Percentiles rank a stretch among this genome's conserved stretches.
Evolutionary conservation across 2,113 vertebrate genomes (phyloP).

Genomic region (Agapornis roseicollis): DNA sequence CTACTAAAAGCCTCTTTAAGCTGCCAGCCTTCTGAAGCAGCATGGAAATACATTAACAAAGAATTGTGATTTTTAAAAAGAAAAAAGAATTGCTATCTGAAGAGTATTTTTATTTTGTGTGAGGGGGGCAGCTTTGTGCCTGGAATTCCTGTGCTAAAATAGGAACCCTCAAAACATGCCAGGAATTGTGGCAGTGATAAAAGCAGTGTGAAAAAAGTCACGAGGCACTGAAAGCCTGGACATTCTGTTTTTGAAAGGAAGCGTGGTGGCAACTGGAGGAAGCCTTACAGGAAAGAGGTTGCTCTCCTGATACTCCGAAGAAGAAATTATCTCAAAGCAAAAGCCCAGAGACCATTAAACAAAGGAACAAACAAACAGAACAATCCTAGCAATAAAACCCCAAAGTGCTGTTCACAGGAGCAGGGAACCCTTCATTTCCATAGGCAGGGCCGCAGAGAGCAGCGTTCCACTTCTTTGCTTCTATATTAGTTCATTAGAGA

Average conservation of each 20-base stretch:
- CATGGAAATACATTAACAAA: neutral
- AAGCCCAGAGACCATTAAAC: neutral
- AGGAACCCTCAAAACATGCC: constrained; percentile 14
- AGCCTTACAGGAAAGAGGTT: constrained; percentile 42
- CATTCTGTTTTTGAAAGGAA: constrained; percentile 46
- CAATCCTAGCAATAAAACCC: neutral
- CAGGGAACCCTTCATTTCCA: neutral
- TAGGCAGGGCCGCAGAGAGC: neutral
- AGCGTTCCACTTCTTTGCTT: neutral
- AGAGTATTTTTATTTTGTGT: neutral
- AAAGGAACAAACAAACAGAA: constrained; percentile 15
- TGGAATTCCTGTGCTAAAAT: constrained; percentile 38
- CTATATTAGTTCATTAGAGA: neutral
- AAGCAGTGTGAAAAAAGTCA: neutral
- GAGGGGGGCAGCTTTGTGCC: neutral
- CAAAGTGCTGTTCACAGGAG: neutral
- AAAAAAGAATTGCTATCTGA: neutral
- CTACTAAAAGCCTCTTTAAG: constrained; percentile 4
- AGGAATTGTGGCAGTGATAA: constrained; percentile 12
- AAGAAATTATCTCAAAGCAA: neutral
- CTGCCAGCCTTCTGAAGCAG: neutral
- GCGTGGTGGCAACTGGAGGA: constrained; percentile 4
- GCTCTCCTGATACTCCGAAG: neutral
- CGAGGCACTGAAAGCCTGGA: neutral
- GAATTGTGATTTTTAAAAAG: neutral